These are phyloP conservation scores for Cephus rjabovi DNA, from an alignment of 2,888 invertebrate species.

Conservation along the genomic window DNA sequence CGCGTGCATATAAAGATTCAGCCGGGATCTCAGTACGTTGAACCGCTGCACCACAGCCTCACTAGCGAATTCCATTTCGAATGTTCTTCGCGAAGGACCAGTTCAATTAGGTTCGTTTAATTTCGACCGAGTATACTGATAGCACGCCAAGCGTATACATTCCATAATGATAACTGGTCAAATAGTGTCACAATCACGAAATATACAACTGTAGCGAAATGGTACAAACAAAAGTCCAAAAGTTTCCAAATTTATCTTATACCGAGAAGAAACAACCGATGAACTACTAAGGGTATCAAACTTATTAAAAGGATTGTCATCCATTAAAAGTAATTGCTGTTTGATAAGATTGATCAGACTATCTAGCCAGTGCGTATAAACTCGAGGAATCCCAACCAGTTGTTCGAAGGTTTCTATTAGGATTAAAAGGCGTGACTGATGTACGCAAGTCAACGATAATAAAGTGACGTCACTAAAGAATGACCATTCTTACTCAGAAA, in stretches of 20 bases:
- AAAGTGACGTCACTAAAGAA: neutral
- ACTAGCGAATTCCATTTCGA: slow-evolving; percentile 52
- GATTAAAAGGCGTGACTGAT: neutral
- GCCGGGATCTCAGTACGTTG: slow-evolving; percentile 56
- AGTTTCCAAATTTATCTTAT: neutral
- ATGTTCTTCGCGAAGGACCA: neutral
- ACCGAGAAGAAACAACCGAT: neutral
- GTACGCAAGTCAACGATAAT: neutral
- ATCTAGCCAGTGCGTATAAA: neutral
- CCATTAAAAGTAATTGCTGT: neutral
- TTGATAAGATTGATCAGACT: neutral
- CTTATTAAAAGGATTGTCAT: neutral
- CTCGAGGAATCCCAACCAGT: neutral
- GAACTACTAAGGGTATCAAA: neutral
- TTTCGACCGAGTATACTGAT: neutral
- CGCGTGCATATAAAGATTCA: slow-evolving; percentile 55
- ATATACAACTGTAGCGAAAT: neutral
- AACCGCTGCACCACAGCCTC: slow-evolving; percentile 57
- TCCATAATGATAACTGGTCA: neutral
- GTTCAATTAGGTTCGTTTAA: neutral
- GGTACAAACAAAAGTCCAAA: neutral
- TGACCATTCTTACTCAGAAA: neutral
- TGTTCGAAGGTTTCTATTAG: neutral
- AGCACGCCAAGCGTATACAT: neutral
- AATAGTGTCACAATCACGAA: neutral